These are phyloP conservation scores for Poicephalus gulielmi DNA, from an alignment of 2,113 vertebrate species.

Conservation along the genomic window DNA sequence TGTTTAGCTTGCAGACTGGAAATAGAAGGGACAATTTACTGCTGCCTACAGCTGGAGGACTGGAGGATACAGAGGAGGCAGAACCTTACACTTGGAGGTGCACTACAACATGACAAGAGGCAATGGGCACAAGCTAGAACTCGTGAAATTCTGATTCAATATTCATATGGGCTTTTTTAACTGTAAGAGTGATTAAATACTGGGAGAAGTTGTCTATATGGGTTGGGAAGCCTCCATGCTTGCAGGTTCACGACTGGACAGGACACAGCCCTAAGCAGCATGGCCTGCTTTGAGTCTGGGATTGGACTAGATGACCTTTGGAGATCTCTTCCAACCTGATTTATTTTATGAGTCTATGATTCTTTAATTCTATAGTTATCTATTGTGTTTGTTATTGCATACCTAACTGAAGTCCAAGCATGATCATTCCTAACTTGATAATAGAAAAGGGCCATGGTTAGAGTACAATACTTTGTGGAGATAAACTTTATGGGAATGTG, in stretches of 20 bases:
- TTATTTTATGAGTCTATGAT: not conserved
- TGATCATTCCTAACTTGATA: not conserved
- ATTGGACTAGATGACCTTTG: not conserved
- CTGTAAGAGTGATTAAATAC: not conserved
- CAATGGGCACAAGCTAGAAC: not conserved
- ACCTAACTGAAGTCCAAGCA: not conserved
- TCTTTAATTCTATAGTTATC: not conserved
- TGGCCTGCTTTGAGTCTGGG: not conserved
- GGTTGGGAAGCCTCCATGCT: not conserved
- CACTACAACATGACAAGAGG: not conserved
- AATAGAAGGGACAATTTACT: not conserved
- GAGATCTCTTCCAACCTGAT: not conserved
- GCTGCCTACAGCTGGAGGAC: not conserved
- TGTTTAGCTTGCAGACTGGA: not conserved
- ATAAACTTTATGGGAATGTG: not conserved
- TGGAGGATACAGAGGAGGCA: not conserved
- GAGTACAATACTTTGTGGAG: not conserved
- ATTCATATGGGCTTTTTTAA: not conserved
- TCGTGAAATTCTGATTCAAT: not conserved
- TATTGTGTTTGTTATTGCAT: not conserved
- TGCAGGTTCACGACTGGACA: not conserved
- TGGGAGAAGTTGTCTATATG: not conserved
- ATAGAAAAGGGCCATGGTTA: not conserved
- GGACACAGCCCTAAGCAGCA: not conserved
- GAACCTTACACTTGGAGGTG: not conserved